Evolutionary conservation across 2,888 invertebrate species (phyloP).

Genomic region (Atherix ibis): DNA sequence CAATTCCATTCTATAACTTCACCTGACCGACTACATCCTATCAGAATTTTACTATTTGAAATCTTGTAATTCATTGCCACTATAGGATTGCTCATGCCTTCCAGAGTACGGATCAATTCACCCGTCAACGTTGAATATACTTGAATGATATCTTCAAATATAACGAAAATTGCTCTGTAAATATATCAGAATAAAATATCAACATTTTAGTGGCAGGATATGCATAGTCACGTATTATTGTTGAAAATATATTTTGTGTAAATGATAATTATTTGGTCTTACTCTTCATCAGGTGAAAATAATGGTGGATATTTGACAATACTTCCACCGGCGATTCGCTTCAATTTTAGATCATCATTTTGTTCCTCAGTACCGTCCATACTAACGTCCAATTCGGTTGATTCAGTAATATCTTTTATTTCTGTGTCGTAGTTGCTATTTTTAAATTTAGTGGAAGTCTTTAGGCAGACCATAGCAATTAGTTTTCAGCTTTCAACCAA

Average conservation of each 20-base stretch:
- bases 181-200: too few species aligned
- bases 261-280: slow-evolving; percentile 19
- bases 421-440: slow-evolving; percentile 3
- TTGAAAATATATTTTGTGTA: background rate
- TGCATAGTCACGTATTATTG: too few species aligned
- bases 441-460: slow-evolving; percentile 1
- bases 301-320: slow-evolving; percentile 42
- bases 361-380: slow-evolving; percentile 18
- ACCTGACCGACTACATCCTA: slow-evolving; percentile 41
- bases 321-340: slow-evolving; percentile 44
- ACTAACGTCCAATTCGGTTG: background rate
- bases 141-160: slow-evolving; percentile 41
- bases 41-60: slow-evolving; percentile 30
- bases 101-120: slow-evolving; percentile 41
- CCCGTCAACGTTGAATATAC: slow-evolving; percentile 50
- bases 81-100: slow-evolving; percentile 35
- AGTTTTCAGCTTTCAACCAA: too few species aligned
- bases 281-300: slow-evolving; percentile 47
- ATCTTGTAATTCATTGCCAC: slow-evolving; percentile 37
- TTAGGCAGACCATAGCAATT: slow-evolving; percentile 10
- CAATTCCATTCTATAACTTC: slow-evolving; percentile 44
- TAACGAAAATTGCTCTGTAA: slow-evolving; percentile 43
- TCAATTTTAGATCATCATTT: slow-evolving; percentile 35
- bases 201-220: too few species aligned
- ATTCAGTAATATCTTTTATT: background rate